These are phyloP conservation scores for Puntigrus tetrazona DNA, from an alignment of 2,113 vertebrate species.

Conservation along the genomic window DNA sequence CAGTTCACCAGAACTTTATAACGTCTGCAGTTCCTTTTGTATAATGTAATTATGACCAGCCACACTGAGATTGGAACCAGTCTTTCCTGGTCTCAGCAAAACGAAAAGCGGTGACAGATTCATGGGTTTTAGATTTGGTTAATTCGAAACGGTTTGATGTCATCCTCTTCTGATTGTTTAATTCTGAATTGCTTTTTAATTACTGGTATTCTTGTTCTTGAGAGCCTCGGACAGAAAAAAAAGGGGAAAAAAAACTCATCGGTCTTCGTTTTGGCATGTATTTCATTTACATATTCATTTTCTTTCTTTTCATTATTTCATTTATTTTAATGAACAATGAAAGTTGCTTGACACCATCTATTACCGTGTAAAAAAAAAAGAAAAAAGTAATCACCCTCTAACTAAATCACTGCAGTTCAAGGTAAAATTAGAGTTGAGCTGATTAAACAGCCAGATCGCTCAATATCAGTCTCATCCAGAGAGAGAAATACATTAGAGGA, in stretches of 20 bases:
- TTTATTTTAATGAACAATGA: conserved; percentile 31
- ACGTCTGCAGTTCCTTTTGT: neutral
- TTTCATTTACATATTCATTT: conserved; percentile 4
- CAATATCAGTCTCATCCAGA: conserved; percentile 23
- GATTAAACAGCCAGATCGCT: conserved; percentile 9
- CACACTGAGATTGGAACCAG: neutral
- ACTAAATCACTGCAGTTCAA: conserved; percentile 17
- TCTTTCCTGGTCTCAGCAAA: neutral
- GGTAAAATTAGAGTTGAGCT: neutral
- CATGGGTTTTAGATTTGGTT: conserved; percentile 5
- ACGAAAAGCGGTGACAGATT: conserved; percentile 24
- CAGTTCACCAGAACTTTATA: neutral
- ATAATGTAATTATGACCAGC: neutral
- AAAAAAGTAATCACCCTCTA: neutral
- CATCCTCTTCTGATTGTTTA: neutral
- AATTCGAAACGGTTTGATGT: neutral
- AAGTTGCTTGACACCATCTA: conserved; percentile 3
- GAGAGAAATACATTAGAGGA: conserved; percentile 15
- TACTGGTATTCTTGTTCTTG: neutral
- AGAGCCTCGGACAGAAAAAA: conserved; percentile 9
- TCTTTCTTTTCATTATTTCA: neutral
- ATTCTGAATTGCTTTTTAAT: conserved; percentile 6
- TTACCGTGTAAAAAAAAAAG: neutral
- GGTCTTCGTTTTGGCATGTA: neutral
- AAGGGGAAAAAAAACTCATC: neutral